A percentile compares a stretch with the other conserved stretches of the same genome.
phyloP scores from a whole-genome alignment of 1,140 invertebrate genomes.

The Heterodera carotae region DNA sequence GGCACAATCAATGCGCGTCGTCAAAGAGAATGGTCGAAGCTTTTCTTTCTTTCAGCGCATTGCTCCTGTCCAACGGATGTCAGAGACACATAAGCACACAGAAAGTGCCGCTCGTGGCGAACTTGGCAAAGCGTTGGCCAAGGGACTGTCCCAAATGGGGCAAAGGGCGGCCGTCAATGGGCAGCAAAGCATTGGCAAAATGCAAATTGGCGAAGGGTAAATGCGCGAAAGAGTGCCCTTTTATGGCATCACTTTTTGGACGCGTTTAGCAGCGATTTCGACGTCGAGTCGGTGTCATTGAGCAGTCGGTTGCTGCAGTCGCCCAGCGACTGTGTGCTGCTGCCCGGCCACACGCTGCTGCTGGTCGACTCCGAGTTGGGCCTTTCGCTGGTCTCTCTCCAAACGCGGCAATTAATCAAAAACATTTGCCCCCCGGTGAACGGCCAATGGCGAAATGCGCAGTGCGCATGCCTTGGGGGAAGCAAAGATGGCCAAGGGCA shows the following conservation, averaged over 20 bases:
- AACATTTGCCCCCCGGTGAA: constrained; percentile 22
- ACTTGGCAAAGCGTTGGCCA: constrained; percentile 14
- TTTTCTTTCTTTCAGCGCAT: neutral
- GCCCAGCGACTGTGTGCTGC: constrained; percentile 27
- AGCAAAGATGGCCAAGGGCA: neutral
- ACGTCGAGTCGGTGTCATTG: constrained; percentile 34
- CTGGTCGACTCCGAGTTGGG: constrained; percentile 34
- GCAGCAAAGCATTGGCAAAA: neutral
- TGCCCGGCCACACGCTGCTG: constrained; percentile 31
- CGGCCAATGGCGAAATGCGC: constrained; percentile 37
- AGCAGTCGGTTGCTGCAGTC: constrained; percentile 27
- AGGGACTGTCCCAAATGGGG: neutral
- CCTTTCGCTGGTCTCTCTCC: constrained; percentile 35
- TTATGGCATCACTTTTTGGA: neutral
- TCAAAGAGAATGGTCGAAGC: no score
- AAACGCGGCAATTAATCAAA: constrained; percentile 42
- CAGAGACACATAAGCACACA: neutral
- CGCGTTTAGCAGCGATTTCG: constrained; percentile 24
- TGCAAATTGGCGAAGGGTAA: no score
- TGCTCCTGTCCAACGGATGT: neutral
- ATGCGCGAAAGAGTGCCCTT: no score
- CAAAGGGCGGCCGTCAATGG: neutral
- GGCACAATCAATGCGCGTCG: no score
- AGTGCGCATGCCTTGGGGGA: constrained; percentile 31
- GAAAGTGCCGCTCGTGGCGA: neutral